These are phyloP conservation scores for Baryphthengus martii DNA, from an alignment of 2,113 vertebrate species.

Conservation along the genomic window DNA sequence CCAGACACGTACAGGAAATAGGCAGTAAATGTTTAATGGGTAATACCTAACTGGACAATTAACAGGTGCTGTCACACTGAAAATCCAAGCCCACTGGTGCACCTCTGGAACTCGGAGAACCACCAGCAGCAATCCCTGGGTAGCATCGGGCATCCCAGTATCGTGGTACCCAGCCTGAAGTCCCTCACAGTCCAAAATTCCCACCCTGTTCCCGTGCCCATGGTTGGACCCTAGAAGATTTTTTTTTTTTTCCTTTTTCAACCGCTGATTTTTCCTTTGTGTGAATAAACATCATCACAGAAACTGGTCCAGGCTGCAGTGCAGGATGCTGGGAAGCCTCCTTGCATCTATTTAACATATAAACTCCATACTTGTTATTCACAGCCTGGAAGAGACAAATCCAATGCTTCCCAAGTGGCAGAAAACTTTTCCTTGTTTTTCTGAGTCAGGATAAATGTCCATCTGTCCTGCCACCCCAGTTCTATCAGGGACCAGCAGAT, in stretches of 20 bases:
- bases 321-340: neutral
- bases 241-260: neutral
- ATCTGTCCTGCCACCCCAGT: neutral
- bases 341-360: no score
- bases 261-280: neutral
- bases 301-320: neutral
- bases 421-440: neutral
- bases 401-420: neutral
- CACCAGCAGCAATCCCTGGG: neutral
- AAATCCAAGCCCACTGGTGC: neutral
- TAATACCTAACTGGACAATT: slow-evolving; percentile 70
- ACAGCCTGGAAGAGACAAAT: neutral
- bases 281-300: neutral
- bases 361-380: neutral
- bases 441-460: neutral
- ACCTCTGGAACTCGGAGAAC: neutral
- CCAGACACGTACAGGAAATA: slow-evolving; percentile 74
- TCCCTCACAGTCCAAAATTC: neutral
- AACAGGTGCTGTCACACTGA: slow-evolving; percentile 72
- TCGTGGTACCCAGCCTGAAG: neutral
- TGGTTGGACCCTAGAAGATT: no score
- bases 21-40: slow-evolving; percentile 77
- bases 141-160: rapidly evolving
- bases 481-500: neutral
- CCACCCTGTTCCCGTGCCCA: rapidly evolving